Evolutionary conservation across 2,113 vertebrate species (phyloP).

Genomic region (Oceanites oceanicus): DNA sequence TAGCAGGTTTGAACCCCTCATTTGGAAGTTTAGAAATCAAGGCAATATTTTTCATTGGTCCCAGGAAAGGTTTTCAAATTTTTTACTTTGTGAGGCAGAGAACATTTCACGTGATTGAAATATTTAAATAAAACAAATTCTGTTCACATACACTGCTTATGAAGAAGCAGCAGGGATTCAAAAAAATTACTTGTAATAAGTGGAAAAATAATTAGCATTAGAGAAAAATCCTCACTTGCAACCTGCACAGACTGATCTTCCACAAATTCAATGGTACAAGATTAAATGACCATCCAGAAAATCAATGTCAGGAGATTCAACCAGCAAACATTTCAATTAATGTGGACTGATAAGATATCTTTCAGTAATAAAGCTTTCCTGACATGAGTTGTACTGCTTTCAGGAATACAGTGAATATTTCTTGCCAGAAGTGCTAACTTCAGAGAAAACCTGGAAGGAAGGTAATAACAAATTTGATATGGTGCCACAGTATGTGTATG

Average conservation of each 20-base stretch:
- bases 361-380: neutral
- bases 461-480: neutral
- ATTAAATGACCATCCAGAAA: neutral
- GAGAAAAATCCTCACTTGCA: neutral
- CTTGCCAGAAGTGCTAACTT: neutral
- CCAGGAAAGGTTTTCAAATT: neutral
- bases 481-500: no score
- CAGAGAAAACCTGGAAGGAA: neutral
- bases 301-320: neutral
- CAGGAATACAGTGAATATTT: neutral
- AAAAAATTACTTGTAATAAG: neutral
- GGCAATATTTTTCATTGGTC: neutral
- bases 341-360: neutral
- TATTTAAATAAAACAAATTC: neutral
- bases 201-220: neutral
- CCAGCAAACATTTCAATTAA: neutral
- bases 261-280: neutral
- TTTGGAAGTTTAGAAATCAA: neutral
- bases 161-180: neutral
- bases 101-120: neutral
- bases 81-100: neutral
- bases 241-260: neutral
- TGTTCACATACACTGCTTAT: neutral
- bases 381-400: neutral
- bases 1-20: neutral